Percentiles rank a stretch among this genome's conserved stretches.
Evolutionary conservation across 2,113 vertebrate species (phyloP).

Genomic region (Peromyscus maniculatus): DNA sequence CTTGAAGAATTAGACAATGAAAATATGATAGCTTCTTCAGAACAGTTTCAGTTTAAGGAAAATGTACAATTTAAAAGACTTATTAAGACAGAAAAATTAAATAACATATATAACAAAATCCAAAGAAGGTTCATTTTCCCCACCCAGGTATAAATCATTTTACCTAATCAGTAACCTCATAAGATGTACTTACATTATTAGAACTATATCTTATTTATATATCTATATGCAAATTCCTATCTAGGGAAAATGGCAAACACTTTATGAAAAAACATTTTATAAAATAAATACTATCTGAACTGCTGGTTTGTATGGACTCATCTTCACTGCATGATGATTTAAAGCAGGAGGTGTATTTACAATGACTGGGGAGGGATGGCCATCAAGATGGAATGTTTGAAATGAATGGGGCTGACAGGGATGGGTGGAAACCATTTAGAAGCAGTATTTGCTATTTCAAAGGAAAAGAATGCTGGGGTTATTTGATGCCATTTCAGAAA

Average conservation of each 20-base stretch:
- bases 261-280: background rate
- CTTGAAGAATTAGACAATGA: slow-evolving; percentile 21
- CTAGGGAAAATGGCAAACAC: background rate
- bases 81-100: background rate
- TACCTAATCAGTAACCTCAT: background rate
- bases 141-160: background rate
- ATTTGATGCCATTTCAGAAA: background rate
- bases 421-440: background rate
- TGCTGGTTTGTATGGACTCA: background rate
- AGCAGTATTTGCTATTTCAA: background rate
- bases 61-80: background rate
- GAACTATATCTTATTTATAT: background rate
- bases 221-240: background rate
- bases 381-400: background rate
- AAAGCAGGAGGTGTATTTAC: background rate
- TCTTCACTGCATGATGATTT: background rate
- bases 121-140: background rate
- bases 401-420: background rate
- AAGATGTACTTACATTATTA: background rate
- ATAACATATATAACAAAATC: background rate
- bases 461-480: background rate
- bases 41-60: slow-evolving; percentile 24
- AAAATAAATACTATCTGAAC: slow-evolving; percentile 19
- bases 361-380: background rate
- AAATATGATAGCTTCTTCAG: background rate